These are phyloP conservation scores for Drosophila mayri DNA, from an alignment of 1,140 invertebrate genomes.

Conservation along the genomic window DNA sequence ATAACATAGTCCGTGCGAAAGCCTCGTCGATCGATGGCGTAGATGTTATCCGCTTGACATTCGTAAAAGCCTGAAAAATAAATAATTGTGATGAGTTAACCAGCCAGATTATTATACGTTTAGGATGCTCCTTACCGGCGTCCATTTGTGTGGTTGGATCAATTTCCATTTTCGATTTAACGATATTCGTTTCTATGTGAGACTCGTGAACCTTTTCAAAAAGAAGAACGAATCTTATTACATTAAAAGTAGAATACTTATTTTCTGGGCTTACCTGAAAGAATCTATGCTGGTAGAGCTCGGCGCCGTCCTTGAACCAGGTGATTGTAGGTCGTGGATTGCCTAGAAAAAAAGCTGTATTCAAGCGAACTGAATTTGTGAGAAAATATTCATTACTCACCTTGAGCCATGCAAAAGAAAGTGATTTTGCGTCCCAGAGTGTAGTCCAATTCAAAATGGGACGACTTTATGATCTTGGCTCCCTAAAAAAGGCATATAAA, in stretches of 20 bases:
- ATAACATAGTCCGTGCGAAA: slow-evolving; percentile 93
- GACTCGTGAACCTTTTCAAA: slow-evolving; percentile 93
- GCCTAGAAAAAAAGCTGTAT: slow-evolving; percentile 35
- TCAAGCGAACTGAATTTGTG: neutral
- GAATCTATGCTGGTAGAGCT: slow-evolving; percentile 94
- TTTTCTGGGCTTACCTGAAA: slow-evolving; percentile 88
- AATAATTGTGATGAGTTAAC: neutral
- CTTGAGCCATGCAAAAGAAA: slow-evolving; percentile 94
- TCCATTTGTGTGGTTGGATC: slow-evolving; percentile 97
- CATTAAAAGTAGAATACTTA: too few relatives aligned
- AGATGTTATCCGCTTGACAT: slow-evolving; percentile 96
- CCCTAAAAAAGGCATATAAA: slow-evolving; percentile 87
- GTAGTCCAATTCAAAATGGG: slow-evolving; percentile 97
- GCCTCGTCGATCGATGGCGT: slow-evolving; percentile 94
- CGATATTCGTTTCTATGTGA: slow-evolving; percentile 90
- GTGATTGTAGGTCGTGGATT: slow-evolving; percentile 93
- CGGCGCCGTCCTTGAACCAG: slow-evolving; percentile 96
- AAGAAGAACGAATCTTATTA: neutral
- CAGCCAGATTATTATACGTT: neutral
- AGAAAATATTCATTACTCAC: slow-evolving; percentile 11
- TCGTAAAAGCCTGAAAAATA: slow-evolving; percentile 88
- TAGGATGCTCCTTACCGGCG: slow-evolving; percentile 87
- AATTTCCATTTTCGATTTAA: slow-evolving; percentile 97
- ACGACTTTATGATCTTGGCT: slow-evolving; percentile 94
- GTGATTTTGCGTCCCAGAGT: slow-evolving; percentile 96